These are phyloP conservation scores for Chrysochloris asiatica DNA, from an alignment of 2,113 vertebrate genomes.

Conservation along the genomic window DNA sequence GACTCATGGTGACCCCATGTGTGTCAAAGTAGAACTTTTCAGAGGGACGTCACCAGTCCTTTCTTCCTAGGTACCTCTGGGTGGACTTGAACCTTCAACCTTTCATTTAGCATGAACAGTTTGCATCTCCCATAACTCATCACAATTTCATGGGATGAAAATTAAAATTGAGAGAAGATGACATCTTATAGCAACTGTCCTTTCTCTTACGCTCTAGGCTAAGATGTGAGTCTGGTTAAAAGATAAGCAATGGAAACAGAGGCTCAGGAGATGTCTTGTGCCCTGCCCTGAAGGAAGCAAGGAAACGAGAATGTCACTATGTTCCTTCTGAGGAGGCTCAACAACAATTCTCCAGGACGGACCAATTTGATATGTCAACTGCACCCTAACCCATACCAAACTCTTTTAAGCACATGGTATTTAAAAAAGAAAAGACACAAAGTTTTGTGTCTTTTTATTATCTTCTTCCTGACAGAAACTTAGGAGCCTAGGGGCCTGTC, in stretches of 20 bases:
- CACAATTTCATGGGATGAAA: neutral
- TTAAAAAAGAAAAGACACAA: neutral
- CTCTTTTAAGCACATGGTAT: too few relatives aligned
- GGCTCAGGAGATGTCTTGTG: too few relatives aligned
- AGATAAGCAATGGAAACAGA: neutral
- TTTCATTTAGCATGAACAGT: neutral
- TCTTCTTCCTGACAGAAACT: neutral
- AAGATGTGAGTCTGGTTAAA: neutral
- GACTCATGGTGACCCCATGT: too few relatives aligned
- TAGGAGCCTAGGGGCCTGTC: too few relatives aligned
- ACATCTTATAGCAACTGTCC: neutral
- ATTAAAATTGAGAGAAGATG: neutral
- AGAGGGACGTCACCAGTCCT: too few relatives aligned
- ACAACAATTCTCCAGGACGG: neutral
- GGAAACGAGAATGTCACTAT: fast-evolving
- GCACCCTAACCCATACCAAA: too few relatives aligned
- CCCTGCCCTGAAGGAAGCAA: neutral
- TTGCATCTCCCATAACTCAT: neutral
- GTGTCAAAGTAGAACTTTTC: too few relatives aligned
- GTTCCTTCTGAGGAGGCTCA: neutral
- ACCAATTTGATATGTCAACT: neutral
- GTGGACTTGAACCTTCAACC: too few relatives aligned
- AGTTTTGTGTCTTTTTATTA: neutral
- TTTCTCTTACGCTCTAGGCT: neutral
- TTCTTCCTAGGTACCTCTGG: too few relatives aligned